A percentile compares a stretch with the other conserved stretches of the same genome.
These are phyloP conservation scores for Calyptomena viridis DNA, from an alignment of 2,113 vertebrate genomes.

Conservation along the genomic window DNA sequence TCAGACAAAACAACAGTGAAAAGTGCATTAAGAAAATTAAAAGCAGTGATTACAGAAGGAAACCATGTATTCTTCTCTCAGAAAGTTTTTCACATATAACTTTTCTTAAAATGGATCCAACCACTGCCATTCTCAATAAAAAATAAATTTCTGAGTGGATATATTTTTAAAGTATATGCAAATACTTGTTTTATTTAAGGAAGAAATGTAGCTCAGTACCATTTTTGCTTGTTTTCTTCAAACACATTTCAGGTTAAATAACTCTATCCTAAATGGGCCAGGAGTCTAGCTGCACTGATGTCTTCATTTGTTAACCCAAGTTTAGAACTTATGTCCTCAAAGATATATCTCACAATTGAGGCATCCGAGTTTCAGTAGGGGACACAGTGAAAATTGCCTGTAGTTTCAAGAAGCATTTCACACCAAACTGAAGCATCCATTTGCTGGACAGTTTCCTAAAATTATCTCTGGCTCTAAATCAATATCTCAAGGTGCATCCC, in stretches of 20 bases:
- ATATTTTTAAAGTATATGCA: neutral
- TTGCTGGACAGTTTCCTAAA: neutral
- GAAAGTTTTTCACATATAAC: slow-evolving; percentile 40
- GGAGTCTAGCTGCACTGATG: neutral
- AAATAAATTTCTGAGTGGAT: neutral
- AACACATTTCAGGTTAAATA: neutral
- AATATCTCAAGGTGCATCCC: neutral
- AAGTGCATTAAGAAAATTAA: slow-evolving; percentile 65
- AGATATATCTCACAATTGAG: neutral
- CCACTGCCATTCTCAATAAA: slow-evolving; percentile 20
- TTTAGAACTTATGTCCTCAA: neutral
- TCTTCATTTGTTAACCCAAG: neutral
- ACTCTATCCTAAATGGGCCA: neutral
- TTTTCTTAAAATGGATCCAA: slow-evolving; percentile 41
- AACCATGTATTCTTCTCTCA: slow-evolving; percentile 21
- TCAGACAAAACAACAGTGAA: slow-evolving; percentile 73
- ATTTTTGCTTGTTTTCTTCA: neutral
- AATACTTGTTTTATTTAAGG: neutral
- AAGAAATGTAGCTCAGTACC: neutral
- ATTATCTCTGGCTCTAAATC: neutral
- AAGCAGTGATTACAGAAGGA: slow-evolving; percentile 40
- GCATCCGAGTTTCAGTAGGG: neutral
- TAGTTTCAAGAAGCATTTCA: neutral
- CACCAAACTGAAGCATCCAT: neutral
- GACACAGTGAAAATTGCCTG: neutral